A percentile compares a stretch with the other conserved stretches of the same genome.
Evolutionary conservation across 2,888 invertebrate species (phyloP).

Genomic region (Gymnosoma rotundatum): DNA sequence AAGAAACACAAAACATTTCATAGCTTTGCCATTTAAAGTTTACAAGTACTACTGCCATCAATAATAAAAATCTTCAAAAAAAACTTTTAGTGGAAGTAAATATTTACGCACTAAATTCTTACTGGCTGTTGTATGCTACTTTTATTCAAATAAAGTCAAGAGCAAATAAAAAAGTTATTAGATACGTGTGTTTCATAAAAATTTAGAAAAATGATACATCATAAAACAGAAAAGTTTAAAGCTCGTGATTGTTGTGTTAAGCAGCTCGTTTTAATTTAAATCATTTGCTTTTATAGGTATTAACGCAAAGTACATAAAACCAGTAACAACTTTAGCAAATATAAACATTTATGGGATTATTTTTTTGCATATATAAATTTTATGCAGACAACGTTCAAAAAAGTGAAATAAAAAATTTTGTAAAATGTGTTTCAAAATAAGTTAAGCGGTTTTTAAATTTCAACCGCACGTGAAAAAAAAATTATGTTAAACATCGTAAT

Average conservation of each 20-base stretch:
- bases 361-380: not conserved
- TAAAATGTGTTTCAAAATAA: too few species aligned
- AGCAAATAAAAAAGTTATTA: conserved; percentile 62
- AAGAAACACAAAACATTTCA: not conserved
- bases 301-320: conserved; percentile 46
- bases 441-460: too few species aligned
- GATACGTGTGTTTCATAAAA: conserved; percentile 60
- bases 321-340: not conserved
- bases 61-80: conserved; percentile 36
- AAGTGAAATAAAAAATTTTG: not conserved
- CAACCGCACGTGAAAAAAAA: too few species aligned
- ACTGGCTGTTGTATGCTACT: conserved; percentile 29
- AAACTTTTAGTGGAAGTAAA: conserved; percentile 41
- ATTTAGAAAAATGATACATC: conserved; percentile 8
- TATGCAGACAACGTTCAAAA: conserved; percentile 1
- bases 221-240: conserved; percentile 32
- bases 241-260: conserved; percentile 53
- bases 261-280: conserved; percentile 34
- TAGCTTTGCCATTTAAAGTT: not conserved
- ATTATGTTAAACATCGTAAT: too few species aligned
- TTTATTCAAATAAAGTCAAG: conserved; percentile 57
- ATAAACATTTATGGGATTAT: conserved; percentile 24
- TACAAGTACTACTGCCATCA: not conserved
- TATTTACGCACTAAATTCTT: conserved; percentile 44
- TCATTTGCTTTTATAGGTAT: conserved; percentile 35